Evolutionary conservation across 64 coral and sea anemone genomes (phyloP), one percentile per base, ranked within the genome.

Genomic region (Acropora yongei): DNA sequence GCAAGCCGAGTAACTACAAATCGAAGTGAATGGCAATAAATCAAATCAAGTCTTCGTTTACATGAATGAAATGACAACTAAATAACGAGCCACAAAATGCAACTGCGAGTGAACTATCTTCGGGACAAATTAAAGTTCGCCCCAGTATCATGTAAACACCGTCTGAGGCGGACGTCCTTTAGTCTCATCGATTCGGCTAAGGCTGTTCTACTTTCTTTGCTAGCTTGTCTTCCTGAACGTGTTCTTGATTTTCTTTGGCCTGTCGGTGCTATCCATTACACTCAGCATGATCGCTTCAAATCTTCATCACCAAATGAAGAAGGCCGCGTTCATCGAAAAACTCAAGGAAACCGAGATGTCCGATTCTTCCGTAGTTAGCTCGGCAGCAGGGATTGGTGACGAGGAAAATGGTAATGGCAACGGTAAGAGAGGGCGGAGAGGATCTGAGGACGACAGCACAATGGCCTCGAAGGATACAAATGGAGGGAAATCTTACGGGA

Each of bases 281-380:
- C 89, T 97, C 20, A 97, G 95, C 55, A 93, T 97, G 41, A 97
- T 97, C 40, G 95, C 95, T 78, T 94, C 95, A 16, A 97, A 97
- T 20, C 75, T 97, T 18, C 53, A 79, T 40, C 92, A 94, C 68
- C 95, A 97, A 91, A 94, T 97, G 89, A 77, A 97, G 20, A 97
- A 97, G 60, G 88, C 92, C 10, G 65, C 88, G 1, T 91, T 97
- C 47, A 78, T 97, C 60, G 88, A 93, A 77, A 90, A 87, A 69
- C 93, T 91, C 0, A 77, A 84, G 68, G 82, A 95, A 4, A 48
- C 87, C 20, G 95, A 97, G 5, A 41, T 96, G 10, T 89, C 90
- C 11, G 95, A 96, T 14, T 86, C 89, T 55, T 96, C 95, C 8
- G 45, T 74, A 1, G 80, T 66, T 76, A 18, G 79, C 51, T 75